Evolutionary conservation across 2,113 vertebrate genomes (phyloP).

Genomic region (Rhinopomastus cyanomelas): DNA sequence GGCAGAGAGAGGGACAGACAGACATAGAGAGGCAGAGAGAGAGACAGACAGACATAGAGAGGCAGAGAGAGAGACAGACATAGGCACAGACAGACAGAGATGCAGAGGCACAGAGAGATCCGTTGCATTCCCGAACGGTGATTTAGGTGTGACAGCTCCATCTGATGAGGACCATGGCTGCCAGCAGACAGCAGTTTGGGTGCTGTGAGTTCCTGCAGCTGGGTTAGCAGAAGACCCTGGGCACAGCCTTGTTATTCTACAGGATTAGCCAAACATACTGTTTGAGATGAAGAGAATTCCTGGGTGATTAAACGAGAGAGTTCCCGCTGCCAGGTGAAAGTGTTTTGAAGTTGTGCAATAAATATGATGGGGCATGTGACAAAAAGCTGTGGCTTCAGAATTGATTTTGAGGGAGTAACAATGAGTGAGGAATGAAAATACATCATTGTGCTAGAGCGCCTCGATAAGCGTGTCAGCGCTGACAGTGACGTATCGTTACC

Average conservation of each 20-base stretch:
- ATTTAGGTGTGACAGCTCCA: neutral
- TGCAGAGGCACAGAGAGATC: too few species aligned
- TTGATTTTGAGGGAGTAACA: constrained; percentile 7
- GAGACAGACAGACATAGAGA: too few species aligned
- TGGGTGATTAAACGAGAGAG: neutral
- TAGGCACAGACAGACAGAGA: too few species aligned
- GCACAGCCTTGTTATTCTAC: neutral
- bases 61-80: too few species aligned
- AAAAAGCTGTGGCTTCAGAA: neutral
- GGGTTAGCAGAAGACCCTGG: neutral
- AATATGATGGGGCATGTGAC: constrained; percentile 1
- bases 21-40: too few species aligned
- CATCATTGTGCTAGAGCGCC: constrained; percentile 55
- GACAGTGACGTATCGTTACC: constrained; percentile 52
- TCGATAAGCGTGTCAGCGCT: constrained; percentile 64
- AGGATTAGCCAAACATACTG: constrained; percentile 9
- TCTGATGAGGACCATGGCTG: constrained; percentile 14
- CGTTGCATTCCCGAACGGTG: neutral
- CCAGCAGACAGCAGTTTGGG: neutral
- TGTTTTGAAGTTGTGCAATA: constrained; percentile 5
- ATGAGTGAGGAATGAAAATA: neutral
- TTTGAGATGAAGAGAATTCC: constrained; percentile 26
- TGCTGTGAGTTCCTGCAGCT: neutral
- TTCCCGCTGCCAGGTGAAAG: neutral
- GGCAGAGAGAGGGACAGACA: too few species aligned